Evolutionary conservation across 2,113 vertebrate species (phyloP), one percentile per base, ranked within the genome.

Genomic region (Gavialis gangeticus): DNA sequence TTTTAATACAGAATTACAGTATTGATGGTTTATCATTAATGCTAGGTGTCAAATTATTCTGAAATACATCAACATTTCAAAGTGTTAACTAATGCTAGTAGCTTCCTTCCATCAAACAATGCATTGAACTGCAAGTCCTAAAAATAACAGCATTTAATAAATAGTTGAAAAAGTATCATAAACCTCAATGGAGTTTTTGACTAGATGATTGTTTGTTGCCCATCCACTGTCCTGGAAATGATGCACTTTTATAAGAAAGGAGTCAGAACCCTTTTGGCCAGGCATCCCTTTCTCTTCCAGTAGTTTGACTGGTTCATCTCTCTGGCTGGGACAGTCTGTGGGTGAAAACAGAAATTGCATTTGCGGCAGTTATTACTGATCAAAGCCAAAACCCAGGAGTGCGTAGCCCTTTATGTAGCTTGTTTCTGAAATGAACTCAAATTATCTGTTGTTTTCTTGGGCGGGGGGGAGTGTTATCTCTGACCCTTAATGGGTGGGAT

Each of bases 121-220:
- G 87, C 73, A 95, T 82, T 89, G 80, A 85, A 19, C 18, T 34
- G 64, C 81, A 75, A 84, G 64, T 92, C 69, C 12, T 84, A 2
- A 75, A 88, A 88, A 80, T 84, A 91, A 91, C 54, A 46, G 80
- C 63, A 85, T 94, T 84, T 76, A 67, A 63, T 73, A 46, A 37
- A 24, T 37, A 63, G 25, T 1, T 71, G 30, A 37, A 34, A 22
- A 30, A 37, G 6, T 87, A 60, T 67, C 73, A 86, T 95, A 95
- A 90, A 90, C 79, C 95, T 67, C 17, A 75, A 37, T 82, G 93
- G 93, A 96, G 85, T 94, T 91, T 97, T 93, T 95, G 91, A 95
- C 91, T 63, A 83, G 30, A 94, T 94, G 63, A 94, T 96, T 95
- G 96, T 94, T 92, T 95, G 90, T 91, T 96, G 95, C 94, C 94